A percentile compares a stretch with the other conserved stretches of the same genome.
Evolutionary conservation across 2,888 invertebrate species (phyloP).

Genomic region (Mantis religiosa): DNA sequence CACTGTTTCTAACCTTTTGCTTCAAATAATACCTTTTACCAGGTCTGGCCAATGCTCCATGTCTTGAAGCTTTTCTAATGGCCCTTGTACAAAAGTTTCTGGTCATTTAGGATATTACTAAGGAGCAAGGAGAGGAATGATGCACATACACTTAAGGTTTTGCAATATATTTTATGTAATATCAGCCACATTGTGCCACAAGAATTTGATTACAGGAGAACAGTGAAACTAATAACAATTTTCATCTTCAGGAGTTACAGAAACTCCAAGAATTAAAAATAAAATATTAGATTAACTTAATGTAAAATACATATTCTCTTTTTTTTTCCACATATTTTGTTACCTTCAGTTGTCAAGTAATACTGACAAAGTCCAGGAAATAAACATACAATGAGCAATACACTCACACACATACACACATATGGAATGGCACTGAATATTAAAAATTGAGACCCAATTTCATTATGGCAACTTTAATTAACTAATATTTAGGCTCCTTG

Average conservation of each 20-base stretch:
- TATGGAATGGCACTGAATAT: conserved; percentile 15
- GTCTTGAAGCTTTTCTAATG: too few species aligned
- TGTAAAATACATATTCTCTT: not conserved
- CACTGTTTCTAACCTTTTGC: too few species aligned
- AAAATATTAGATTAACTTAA: not conserved
- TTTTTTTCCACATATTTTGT: not conserved
- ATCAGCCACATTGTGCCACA: conserved; percentile 22
- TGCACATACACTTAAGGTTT: not conserved
- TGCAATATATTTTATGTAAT: conserved; percentile 20
- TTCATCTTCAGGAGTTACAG: not conserved
- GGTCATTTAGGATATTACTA: too few species aligned
- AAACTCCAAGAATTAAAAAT: not conserved
- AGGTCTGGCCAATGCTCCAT: too few species aligned
- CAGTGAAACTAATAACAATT: not conserved
- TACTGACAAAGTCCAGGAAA: not conserved
- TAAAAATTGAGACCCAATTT: not conserved
- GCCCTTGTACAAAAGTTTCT: too few species aligned
- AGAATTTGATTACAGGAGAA: conserved; percentile 10
- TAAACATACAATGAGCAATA: not conserved
- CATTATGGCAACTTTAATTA: conserved; percentile 1
- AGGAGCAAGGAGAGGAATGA: not conserved
- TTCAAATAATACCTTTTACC: too few species aligned
- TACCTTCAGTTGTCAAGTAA: not conserved
- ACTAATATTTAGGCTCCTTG: conserved; percentile 2
- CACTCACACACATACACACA: not conserved